Base-by-base conservation (phyloP, 2,888 invertebrate genomes). In the Aphodius granarius region DNA sequence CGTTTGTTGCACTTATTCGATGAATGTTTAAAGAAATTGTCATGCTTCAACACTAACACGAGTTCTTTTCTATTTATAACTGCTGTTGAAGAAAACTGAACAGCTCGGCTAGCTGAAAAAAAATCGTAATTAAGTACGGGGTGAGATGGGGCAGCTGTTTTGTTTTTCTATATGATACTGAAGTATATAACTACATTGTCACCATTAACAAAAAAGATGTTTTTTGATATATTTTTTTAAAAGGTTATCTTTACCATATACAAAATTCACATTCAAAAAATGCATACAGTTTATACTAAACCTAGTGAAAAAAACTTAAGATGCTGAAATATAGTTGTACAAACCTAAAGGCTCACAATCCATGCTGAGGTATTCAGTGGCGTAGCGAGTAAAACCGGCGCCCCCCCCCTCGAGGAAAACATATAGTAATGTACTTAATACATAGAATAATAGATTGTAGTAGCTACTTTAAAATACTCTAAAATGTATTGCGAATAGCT, bases 11-110 rank as follows among this genome's bases (percentile, higher is more conserved):
- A 23, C 23, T 23, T 64, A 18, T 18, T 4, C 64, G 64, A 64
- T 64, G 64, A 64, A 17, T 64, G 64, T 64, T 64, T 64, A 64
- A 64, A 64, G 64, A 64, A 64, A 64, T 64, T 64, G 16, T 64
- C 64, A 18, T 15, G 64, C 15, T 64, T 64, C 18, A 64, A 64
- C 64, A 64, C 64, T 4, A 64, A 64, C 64, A 64, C 64, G 18
- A 64, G 64, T 64, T 64, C 64, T 18, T 64, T 64, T 64, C 64
- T 64, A 64, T 64, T 64, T 17, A 64, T 23, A 23, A 23, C 18
- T 17, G 15, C 18, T 64, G 18, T 15, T 5, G 64, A n/a, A 17
- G 64, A 64, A 18, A 15, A 64, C 64, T n/a, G n/a, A 6, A 62
- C 64, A 64, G 18, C 16, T 17, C 64, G 64, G 18, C 64, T 64